Evolutionary conservation across 2,797 vertebrate genomes (phyloP).

Genomic region (Darevskia mixta): DNA sequence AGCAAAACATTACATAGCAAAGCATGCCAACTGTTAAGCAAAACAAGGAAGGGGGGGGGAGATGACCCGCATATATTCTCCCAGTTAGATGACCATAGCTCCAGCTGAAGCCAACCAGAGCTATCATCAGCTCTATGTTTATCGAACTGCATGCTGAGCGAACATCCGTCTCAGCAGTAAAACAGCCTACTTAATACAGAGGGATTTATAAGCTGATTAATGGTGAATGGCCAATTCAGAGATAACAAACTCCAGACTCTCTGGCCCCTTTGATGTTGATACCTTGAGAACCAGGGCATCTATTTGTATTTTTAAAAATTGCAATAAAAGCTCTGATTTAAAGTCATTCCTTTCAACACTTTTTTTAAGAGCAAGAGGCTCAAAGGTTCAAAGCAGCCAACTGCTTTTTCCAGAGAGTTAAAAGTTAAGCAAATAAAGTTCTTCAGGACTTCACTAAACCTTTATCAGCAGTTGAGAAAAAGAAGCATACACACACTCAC

Average conservation of each 20-base stretch:
- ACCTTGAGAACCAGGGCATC: constrained; percentile 57
- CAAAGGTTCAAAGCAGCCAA: constrained; percentile 70
- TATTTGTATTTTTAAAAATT: constrained; percentile 68
- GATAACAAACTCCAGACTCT: constrained; percentile 63
- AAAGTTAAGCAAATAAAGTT: constrained; percentile 75
- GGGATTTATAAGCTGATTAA: constrained; percentile 50
- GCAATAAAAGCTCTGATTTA: constrained; percentile 67
- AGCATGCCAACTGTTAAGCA: constrained; percentile 9
- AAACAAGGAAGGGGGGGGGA: constrained; percentile 13
- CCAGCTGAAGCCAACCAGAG: constrained; percentile 14
- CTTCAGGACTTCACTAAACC: constrained; percentile 61
- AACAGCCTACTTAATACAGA: constrained; percentile 41
- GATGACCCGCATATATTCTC: not conserved
- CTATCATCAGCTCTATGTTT: constrained; percentile 38
- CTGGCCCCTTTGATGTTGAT: constrained; percentile 64
- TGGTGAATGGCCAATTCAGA: constrained; percentile 40
- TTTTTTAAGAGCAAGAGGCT: constrained; percentile 60
- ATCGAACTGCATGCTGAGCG: constrained; percentile 17
- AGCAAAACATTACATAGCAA: constrained; percentile 11
- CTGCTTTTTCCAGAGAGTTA: constrained; percentile 64
- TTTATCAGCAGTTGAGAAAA: constrained; percentile 64
- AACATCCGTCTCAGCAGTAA: constrained; percentile 5
- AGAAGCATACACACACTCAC: no score
- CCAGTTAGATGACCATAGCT: not conserved
- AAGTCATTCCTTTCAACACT: constrained; percentile 60